Evolutionary conservation across 1,140 invertebrate genomes (phyloP), one percentile per base, ranked within the genome.

Genomic region (Gonioctena quinquepunctata): DNA sequence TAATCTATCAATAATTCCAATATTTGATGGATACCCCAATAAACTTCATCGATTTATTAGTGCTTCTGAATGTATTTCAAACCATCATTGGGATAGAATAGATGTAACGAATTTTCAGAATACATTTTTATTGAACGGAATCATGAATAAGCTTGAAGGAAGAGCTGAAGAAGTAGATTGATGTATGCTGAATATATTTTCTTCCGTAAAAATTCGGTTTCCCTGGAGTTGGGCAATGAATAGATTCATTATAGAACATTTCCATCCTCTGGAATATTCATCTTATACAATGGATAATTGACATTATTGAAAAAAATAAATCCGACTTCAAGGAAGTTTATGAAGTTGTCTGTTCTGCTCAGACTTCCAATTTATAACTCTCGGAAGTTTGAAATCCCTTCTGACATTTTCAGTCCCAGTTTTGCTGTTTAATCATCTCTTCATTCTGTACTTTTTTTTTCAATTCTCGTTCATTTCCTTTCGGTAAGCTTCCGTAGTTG

Each of bases 351-450:
- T 33, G 4, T 62, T 62, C 11, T 13, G 4, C 16, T 62, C 26
- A 42, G 19, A 62, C 13, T 48, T 62, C 21, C 42, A 62, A 62
- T 62, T 62, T 28, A 62, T 62, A 26, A 42, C 42, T 62, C 26
- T 4, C 25, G 18, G 6, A 62, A 59, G 27, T 62, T 62, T 33
- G 1, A n/a, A 62, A 62, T 11, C 19, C 21, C 18, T 62, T 28
- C 28, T 62, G 60, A 62, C 60, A 62, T 62, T 62, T 62, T 28
- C 60, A 8, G 28, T 42, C 33, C 28, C 60, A 62, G 6, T 62
- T 62, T 62, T 62, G 27, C 60, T n/a, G 3, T 62, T 62, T 62
- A 62, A 62, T 62, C 33, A 18, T 19, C 60, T 33, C 42, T 48
- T 19, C 26, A 62, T 28, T 62, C 26, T 26, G 33, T 4, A 3